Evolutionary conservation across 1,140 invertebrate genomes (phyloP).

Genomic region (Drosophila simulans): DNA sequence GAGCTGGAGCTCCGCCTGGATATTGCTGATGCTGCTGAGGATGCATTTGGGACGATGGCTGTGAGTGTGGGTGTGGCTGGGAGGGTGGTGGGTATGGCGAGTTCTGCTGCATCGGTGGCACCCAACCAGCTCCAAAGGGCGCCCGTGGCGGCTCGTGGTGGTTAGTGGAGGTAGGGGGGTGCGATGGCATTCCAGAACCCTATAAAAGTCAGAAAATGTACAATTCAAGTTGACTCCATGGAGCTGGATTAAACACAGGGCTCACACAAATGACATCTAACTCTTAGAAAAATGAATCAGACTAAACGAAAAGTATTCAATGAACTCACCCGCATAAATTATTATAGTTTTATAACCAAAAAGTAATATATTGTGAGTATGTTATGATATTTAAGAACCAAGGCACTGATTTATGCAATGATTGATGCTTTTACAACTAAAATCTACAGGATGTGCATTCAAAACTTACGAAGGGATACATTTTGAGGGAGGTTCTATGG

Average conservation of each 20-base stretch:
- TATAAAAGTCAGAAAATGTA: slow-evolving; percentile 66
- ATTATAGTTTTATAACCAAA: not conserved
- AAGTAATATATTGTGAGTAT: not conserved
- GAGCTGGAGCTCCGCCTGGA: slow-evolving; percentile 14
- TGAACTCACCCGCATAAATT: too few species aligned
- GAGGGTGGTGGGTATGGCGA: slow-evolving; percentile 48
- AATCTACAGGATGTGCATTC: not conserved
- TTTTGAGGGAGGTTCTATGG: slow-evolving; percentile 39
- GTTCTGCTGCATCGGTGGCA: slow-evolving; percentile 67
- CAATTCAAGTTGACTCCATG: slow-evolving; percentile 10
- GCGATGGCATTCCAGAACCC: slow-evolving; percentile 76
- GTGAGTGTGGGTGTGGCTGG: slow-evolving; percentile 20
- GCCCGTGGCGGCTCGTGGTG: slow-evolving; percentile 47
- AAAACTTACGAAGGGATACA: slow-evolving; percentile 44
- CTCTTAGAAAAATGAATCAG: not conserved
- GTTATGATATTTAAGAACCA: not conserved
- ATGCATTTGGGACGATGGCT: slow-evolving; percentile 9
- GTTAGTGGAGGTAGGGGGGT: slow-evolving; percentile 51
- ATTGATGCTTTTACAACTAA: not conserved
- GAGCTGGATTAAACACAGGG: not conserved
- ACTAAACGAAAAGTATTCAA: too few species aligned
- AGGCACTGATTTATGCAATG: not conserved
- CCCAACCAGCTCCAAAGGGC: slow-evolving; percentile 82
- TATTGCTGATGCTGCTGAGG: slow-evolving; percentile 6
- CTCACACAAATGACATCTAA: not conserved